Conservation (phyloP, 1,140 invertebrate species). For the Conopomorpha cramerella region DNA sequence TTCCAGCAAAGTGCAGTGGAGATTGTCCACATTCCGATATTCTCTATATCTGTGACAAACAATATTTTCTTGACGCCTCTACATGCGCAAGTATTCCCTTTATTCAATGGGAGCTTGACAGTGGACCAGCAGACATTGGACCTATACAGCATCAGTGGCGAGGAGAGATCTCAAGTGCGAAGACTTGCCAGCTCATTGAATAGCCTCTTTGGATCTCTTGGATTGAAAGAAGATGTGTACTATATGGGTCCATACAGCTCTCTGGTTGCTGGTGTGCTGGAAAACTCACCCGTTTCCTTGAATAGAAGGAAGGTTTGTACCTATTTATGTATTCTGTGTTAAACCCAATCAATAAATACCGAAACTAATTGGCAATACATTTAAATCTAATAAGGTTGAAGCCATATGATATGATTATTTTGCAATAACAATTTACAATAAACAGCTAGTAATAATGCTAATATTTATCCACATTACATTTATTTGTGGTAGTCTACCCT, state of each 20-base stretch:
- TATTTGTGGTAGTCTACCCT: no score
- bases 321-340: not conserved
- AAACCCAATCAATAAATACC: no score
- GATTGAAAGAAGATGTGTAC: conserved; percentile 68
- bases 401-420: no score
- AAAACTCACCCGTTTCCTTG: conserved; percentile 56
- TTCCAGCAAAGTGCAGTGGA: conserved; percentile 63
- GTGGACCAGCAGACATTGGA: conserved; percentile 44
- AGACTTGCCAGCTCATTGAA: conserved; percentile 62
- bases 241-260: conserved; percentile 67
- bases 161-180: conserved; percentile 33
- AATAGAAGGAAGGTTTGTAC: conserved; percentile 61
- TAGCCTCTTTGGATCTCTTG: conserved; percentile 63
- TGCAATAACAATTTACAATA: no score
- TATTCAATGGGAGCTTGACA: conserved; percentile 47
- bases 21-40: conserved; percentile 67
- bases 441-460: no score
- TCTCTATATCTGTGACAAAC: conserved; percentile 62
- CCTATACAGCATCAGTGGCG: conserved; percentile 34
- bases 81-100: conserved; percentile 65
- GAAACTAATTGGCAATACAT: no score
- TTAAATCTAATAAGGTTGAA: no score
- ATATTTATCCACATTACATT: no score
- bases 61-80: conserved; percentile 68
- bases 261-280: conserved; percentile 65